These are phyloP conservation scores for Echinops telfairi DNA, from an alignment of 2,113 vertebrate species.

Conservation along the genomic window DNA sequence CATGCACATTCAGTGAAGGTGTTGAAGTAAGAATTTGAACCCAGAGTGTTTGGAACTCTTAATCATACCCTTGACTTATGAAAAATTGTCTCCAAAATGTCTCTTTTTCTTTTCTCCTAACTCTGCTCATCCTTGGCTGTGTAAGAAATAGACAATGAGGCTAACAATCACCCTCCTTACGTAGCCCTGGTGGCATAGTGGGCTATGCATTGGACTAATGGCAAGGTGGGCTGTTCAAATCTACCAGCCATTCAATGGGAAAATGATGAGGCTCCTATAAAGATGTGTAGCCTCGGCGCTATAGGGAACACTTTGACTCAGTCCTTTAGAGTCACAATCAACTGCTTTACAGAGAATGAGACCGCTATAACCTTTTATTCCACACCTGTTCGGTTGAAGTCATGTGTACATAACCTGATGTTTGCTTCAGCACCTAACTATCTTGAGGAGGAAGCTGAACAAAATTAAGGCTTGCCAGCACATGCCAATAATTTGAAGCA, in stretches of 20 bases:
- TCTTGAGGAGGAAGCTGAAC: background rate
- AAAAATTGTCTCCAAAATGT: background rate
- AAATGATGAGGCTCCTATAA: too few relatives aligned
- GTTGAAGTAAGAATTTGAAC: background rate
- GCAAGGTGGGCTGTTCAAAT: too few relatives aligned
- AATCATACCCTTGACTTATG: background rate
- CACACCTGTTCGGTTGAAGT: background rate
- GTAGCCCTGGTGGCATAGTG: too few relatives aligned
- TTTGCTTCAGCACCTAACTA: background rate
- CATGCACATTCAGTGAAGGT: background rate
- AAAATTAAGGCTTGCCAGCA: slow-evolving; percentile 20
- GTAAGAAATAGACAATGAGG: background rate
- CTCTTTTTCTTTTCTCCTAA: background rate
- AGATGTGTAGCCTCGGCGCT: too few relatives aligned
- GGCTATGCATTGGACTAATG: too few relatives aligned
- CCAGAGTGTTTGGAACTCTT: background rate
- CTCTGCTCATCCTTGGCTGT: background rate
- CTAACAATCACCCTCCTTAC: too few relatives aligned
- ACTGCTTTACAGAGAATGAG: too few relatives aligned
- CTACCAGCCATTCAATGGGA: too few relatives aligned
- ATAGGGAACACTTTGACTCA: too few relatives aligned
- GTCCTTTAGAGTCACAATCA: too few relatives aligned
- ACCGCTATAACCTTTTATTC: background rate
- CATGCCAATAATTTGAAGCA: background rate
- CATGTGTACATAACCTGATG: background rate